Conservation (phyloP, 1,140 invertebrate genomes). For the Lethrus apterus region DNA sequence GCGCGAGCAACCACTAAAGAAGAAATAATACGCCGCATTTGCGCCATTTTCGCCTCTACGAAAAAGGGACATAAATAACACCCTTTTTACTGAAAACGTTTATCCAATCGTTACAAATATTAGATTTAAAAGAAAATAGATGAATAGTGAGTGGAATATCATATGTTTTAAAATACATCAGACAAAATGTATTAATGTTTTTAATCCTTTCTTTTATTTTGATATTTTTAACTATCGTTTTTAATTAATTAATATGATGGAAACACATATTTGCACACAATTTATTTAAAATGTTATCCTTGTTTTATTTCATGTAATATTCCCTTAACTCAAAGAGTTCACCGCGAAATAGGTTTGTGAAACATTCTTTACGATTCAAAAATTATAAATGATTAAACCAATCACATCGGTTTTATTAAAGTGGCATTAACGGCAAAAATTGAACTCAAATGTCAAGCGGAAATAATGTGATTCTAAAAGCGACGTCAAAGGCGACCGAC, state of each 20-base stretch:
- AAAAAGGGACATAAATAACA: background rate
- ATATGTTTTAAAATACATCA: conserved; percentile 7
- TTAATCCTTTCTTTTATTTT: background rate
- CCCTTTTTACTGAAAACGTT: conserved; percentile 8
- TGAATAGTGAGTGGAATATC: conserved; percentile 2
- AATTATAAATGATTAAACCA: too few relatives aligned
- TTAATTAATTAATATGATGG: too few relatives aligned
- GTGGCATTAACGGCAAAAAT: too few relatives aligned
- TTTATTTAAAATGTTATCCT: too few relatives aligned
- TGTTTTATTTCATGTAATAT: too few relatives aligned
- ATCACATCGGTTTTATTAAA: too few relatives aligned
- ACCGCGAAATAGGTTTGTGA: too few relatives aligned
- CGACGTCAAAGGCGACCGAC: conserved; percentile 2
- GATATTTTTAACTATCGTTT: too few relatives aligned
- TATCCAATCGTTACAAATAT: conserved; percentile 13
- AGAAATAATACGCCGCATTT: conserved; percentile 11
- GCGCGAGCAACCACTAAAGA: conserved; percentile 14
- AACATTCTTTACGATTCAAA: too few relatives aligned
- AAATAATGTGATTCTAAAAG: conserved; percentile 12
- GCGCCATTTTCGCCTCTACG: conserved; percentile 1
- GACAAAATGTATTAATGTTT: background rate
- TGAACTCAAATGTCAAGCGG: conserved; percentile 13
- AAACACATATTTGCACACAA: too few relatives aligned
- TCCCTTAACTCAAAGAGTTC: too few relatives aligned
- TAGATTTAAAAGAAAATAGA: conserved; percentile 10